Percentiles rank a stretch among this genome's conserved stretches.
phyloP scores from a whole-genome alignment of 2,888 invertebrate genomes.

The Charanyca ferruginea region DNA sequence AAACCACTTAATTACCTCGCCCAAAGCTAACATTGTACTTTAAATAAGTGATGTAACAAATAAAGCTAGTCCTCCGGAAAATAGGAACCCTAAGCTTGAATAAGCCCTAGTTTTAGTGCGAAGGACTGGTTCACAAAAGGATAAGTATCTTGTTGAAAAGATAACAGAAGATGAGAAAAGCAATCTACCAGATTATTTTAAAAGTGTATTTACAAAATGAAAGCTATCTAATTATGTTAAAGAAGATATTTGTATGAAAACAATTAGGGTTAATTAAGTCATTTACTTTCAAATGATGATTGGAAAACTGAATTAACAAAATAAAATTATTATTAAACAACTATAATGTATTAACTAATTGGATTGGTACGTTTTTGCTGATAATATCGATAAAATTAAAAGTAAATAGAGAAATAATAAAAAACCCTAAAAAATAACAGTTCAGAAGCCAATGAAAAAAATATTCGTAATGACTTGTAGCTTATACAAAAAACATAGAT shows the following conservation, averaged over 20 bases:
- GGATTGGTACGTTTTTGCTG: background rate
- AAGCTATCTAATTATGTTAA: constrained; percentile 55
- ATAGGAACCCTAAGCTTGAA: constrained; percentile 21
- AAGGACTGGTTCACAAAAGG: constrained; percentile 46
- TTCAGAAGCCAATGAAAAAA: background rate
- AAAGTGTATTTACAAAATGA: constrained; percentile 51
- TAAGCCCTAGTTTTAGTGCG: constrained; percentile 33
- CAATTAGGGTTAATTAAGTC: constrained; percentile 50
- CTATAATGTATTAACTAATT: background rate
- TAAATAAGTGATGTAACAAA: constrained; percentile 7
- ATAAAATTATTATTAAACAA: constrained; percentile 32
- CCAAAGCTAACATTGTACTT: background rate
- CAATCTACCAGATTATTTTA: constrained; percentile 49
- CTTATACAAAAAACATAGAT: background rate
- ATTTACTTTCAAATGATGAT: constrained; percentile 53
- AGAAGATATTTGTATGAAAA: constrained; percentile 59
- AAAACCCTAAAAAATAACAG: background rate
- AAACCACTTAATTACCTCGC: background rate
- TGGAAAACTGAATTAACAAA: constrained; percentile 41
- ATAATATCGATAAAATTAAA: background rate
- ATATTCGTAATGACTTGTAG: background rate
- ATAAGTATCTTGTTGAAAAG: constrained; percentile 55
- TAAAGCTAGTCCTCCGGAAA: constrained; percentile 38
- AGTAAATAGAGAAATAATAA: background rate
- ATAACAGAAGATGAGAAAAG: constrained; percentile 53